These are phyloP conservation scores for Prosopocoilus inquinatus DNA, from an alignment of 2,888 invertebrate species.

Conservation along the genomic window DNA sequence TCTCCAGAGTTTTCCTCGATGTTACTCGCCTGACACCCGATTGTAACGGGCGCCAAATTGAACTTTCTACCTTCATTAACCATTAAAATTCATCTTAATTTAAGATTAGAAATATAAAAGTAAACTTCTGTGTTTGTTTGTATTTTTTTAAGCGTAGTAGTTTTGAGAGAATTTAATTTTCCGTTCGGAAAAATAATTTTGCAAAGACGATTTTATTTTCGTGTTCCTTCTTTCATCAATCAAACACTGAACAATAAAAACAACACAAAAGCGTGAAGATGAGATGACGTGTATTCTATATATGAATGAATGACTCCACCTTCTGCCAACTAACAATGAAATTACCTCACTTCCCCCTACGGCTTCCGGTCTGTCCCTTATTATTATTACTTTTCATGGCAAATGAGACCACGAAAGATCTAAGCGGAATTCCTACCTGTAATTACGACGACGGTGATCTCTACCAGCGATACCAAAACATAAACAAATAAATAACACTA, in stretches of 20 bases:
- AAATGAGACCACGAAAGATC: slow-evolving; percentile 4
- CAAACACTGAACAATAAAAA: slow-evolving; percentile 30
- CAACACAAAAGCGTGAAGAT: slow-evolving; percentile 29
- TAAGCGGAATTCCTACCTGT: slow-evolving; percentile 4
- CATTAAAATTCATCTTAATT: too few species aligned
- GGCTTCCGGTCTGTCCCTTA: slow-evolving; percentile 34
- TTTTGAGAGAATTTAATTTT: too few species aligned
- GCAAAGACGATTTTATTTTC: neutral
- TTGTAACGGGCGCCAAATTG: too few species aligned
- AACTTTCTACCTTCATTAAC: too few species aligned
- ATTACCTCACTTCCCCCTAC: slow-evolving; percentile 41
- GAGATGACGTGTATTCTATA: slow-evolving; percentile 34
- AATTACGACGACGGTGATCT: neutral
- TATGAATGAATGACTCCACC: slow-evolving; percentile 39
- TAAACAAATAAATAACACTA: too few species aligned
- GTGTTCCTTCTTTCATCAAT: slow-evolving; percentile 15
- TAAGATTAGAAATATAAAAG: too few species aligned
- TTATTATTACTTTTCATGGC: slow-evolving; percentile 4
- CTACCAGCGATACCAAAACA: too few species aligned
- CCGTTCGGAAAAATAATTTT: too few species aligned
- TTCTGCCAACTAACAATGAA: slow-evolving; percentile 37
- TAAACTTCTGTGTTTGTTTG: too few species aligned
- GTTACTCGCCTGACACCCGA: too few species aligned
- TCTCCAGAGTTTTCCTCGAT: too few species aligned
- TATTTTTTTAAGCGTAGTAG: too few species aligned